These are phyloP conservation scores for Tupaia tana DNA, from an alignment of 2,113 vertebrate species.

Conservation along the genomic window DNA sequence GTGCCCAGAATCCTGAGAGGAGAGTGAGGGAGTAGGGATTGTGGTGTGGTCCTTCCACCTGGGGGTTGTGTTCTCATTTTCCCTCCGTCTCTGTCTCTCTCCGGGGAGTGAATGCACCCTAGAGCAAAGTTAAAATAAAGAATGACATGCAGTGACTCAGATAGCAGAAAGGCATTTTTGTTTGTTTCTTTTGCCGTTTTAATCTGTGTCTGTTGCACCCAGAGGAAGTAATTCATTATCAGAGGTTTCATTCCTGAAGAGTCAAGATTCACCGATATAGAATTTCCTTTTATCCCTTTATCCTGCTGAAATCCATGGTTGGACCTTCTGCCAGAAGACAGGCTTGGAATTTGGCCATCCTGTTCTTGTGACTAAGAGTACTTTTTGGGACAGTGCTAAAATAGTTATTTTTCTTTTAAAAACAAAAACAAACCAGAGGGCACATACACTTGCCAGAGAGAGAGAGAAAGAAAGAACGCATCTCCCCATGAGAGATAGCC, in stretches of 20 bases:
- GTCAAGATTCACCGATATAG: background rate
- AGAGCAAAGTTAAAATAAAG: background rate
- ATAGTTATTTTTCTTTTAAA: background rate
- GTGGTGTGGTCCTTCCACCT: no score
- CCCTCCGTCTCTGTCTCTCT: no score
- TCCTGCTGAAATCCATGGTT: background rate
- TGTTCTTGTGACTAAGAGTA: background rate
- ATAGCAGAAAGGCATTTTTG: background rate
- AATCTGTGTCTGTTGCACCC: background rate
- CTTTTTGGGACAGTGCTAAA: background rate
- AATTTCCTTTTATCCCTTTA: conserved; percentile 53
- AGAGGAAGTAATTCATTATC: conserved; percentile 18
- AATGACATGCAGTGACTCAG: background rate
- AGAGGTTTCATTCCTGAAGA: conserved; percentile 52
- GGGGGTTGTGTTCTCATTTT: no score
- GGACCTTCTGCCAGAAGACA: conserved; percentile 20
- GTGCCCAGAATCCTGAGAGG: no score
- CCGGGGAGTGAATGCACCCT: no score
- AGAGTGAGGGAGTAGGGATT: no score
- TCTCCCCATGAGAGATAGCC: no score
- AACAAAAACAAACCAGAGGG: no score
- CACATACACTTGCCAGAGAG: no score
- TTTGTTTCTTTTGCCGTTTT: conserved; percentile 52
- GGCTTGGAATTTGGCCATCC: background rate
- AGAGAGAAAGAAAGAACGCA: no score